Evolutionary conservation across 1,140 invertebrate species (phyloP), one percentile per base, ranked within the genome.

Genomic region (Drosophila bifasciata): DNA sequence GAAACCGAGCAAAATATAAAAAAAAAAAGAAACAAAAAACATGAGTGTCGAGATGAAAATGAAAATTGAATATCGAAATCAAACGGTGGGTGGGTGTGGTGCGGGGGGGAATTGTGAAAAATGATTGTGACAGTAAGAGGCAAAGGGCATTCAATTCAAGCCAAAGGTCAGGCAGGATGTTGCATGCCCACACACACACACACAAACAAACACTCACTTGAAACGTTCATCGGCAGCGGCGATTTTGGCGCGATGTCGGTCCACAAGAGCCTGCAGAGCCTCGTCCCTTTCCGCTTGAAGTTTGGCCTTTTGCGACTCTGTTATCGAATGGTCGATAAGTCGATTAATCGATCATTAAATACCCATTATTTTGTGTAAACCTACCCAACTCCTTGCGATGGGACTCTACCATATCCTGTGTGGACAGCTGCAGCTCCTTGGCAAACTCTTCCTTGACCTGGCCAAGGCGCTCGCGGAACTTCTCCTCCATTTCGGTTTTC

Each of bases 361-460:
- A 13, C 0, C 2, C 1, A 16, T 11, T 1, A 9, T 13, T 15
- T 5, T n/a, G 23, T 15, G 9, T 5, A 11, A 5, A 43, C 62
- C 32, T 88, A 95, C 94, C 93, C 77, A 95, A 79, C 91, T 95
- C 93, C 71, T 93, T 91, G 61, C 93, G 92, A 86, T 94, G 93
- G 56, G 93, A 80, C 23, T 93, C 89, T 17, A 92, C 88, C 62
- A 95, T 79, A 73, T 93, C 93, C 78, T 95, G 94, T 11, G 83
- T 91, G 43, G 79, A 75, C 1, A 78, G 52, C 50, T 85, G 88
- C 57, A 92, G 53, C 57, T 92, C 91, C 11, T 79, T 88, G 49
- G 85, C 77, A 53, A 91, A 92, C 50, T 92, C 90, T n/a, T 91
- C 89, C 57, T 91, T 91, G 7, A 92, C 89, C 68, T 91, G 89